Evolutionary conservation across 1,140 invertebrate genomes (phyloP).

Genomic region (Tenebrio molitor): DNA sequence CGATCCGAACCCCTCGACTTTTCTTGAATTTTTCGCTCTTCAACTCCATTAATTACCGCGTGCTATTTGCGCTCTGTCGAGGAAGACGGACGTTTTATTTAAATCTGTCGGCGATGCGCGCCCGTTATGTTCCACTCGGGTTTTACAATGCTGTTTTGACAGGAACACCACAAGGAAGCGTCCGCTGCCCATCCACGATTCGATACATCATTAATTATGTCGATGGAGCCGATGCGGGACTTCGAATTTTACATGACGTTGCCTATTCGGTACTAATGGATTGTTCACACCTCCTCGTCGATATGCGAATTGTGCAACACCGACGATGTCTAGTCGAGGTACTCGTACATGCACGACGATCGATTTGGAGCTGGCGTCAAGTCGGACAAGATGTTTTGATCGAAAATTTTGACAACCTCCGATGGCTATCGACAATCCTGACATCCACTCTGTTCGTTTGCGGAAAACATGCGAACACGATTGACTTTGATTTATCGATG

Average conservation of each 20-base stretch:
- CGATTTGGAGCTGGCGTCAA: not conserved
- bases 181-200: not conserved
- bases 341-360: not conserved
- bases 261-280: not conserved
- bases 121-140: not conserved
- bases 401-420: no score
- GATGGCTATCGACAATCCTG: no score
- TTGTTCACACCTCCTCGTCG: constrained; percentile 7
- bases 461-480: no score
- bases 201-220: constrained; percentile 37
- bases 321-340: not conserved
- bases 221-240: constrained; percentile 1
- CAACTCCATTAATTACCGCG: constrained; percentile 6
- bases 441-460: no score
- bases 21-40: constrained; percentile 8
- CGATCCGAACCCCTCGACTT: constrained; percentile 2
- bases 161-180: constrained; percentile 32
- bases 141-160: constrained; percentile 33
- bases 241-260: constrained; percentile 29
- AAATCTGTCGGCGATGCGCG: constrained; percentile 14
- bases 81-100: constrained; percentile 26
- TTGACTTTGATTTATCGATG: no score
- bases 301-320: constrained; percentile 21
- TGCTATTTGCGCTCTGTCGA: not conserved
- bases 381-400: no score